Evolutionary conservation across 2,888 invertebrate species (phyloP), one percentile per base, ranked within the genome.

Genomic region (Merodon equestris): DNA sequence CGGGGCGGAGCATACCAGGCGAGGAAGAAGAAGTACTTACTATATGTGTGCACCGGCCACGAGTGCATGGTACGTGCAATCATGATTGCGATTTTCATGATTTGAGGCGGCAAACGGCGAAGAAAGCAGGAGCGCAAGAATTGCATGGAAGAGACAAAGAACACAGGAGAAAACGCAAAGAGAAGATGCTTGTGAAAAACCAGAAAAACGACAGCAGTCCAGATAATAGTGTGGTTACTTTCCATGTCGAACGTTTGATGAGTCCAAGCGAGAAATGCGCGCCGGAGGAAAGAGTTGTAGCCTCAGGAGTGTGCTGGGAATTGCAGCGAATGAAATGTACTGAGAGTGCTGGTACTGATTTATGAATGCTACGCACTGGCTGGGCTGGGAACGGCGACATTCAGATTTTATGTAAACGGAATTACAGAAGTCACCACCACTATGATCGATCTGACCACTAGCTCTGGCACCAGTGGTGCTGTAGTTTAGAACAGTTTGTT

Each of bases 201-300:
- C 79, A 74, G 79, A 64, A 79, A 79, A 68, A 79, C 79, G 68
- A 79, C 79, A 47, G 58, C 79, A 70, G 68, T 58, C 74, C 74
- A 54, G 63, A 74, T 79, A 79, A 79, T 70, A 61, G 60, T 64
- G 68, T 60, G 73, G 68, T 70, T 63, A 66, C 73, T n/a, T 27
- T 4, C 12, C 79, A 74, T 74, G 74, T 79, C 79, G 79, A 79
- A 79, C 79, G 58, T 74, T 27, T 79, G 79, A 79, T 79, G 73
- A 79, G 64, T 74, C 67, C 79, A 68, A 73, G 61, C 61, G 51
- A 67, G 77, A 77, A 72, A 77, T 72, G 27, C 27, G 7, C 7
- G 27, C 27, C 27, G 27, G 7, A 27, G 27, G 27, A 27, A 27
- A 27, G 7, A 27, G 27, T 27, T 27, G 27, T 27, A n/a, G 27